Percentiles rank a stretch among this genome's conserved stretches.
phyloP scores from a whole-genome alignment of 2,113 vertebrate genomes.

The Xiphophorus hellerii region DNA sequence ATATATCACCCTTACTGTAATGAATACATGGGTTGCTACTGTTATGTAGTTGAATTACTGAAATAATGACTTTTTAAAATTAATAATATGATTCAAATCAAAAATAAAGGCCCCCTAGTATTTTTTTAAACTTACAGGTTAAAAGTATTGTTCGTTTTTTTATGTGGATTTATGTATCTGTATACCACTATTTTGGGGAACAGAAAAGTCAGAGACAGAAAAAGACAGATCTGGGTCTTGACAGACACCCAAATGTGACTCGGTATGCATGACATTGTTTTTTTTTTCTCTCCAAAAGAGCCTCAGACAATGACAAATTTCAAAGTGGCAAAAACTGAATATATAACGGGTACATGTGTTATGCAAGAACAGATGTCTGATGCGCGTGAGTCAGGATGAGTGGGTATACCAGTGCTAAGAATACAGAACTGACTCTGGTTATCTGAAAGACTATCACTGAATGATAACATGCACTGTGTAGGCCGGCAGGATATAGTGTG shows the following conservation, averaged over 20 bases:
- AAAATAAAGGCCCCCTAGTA: no score
- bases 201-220: background rate
- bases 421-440: constrained; percentile 41
- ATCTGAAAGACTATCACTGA: constrained; percentile 29
- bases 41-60: no score
- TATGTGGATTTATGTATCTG: background rate
- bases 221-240: constrained; percentile 15
- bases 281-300: background rate
- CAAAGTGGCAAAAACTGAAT: background rate
- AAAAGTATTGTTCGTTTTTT: constrained; percentile 3
- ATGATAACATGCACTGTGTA: constrained; percentile 33
- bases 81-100: no score
- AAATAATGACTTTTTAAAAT: no score
- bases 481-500: constrained; percentile 2
- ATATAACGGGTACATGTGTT: constrained; percentile 32
- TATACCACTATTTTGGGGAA: constrained; percentile 4
- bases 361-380: constrained; percentile 50
- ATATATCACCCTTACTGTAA: no score
- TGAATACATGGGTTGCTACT: no score
- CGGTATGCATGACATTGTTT: background rate
- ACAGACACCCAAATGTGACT: constrained; percentile 14
- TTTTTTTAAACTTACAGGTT: background rate
- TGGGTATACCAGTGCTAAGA: constrained; percentile 29
- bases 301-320: constrained; percentile 27
- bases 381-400: constrained; percentile 47